Conservation (phyloP, 2,888 invertebrate genomes). For the Microchrysa polita region DNA sequence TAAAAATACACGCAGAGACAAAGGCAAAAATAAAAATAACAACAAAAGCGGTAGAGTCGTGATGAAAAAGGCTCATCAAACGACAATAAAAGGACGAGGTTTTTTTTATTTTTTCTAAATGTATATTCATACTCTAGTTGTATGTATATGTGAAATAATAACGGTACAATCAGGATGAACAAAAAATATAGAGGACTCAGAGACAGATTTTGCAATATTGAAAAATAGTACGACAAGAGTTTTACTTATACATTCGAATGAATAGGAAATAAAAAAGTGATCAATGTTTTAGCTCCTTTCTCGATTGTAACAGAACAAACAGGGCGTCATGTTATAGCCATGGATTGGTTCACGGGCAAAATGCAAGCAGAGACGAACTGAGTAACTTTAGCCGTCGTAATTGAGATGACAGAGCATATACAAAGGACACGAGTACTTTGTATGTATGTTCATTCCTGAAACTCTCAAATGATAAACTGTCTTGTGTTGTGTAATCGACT, state of each 20-base stretch:
- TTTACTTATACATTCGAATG: not conserved
- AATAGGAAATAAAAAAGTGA: slow-evolving; percentile 41
- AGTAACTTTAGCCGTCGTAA: slow-evolving; percentile 38
- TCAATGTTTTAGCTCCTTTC: slow-evolving; percentile 38
- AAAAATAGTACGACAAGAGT: no score
- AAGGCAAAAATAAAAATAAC: slow-evolving; percentile 21
- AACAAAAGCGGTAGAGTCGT: not conserved
- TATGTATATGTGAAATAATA: slow-evolving; percentile 17
- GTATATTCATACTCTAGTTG: not conserved
- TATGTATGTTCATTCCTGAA: not conserved
- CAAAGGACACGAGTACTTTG: not conserved
- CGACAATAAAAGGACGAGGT: slow-evolving; percentile 40
- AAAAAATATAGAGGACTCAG: not conserved
- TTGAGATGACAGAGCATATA: slow-evolving; percentile 20
- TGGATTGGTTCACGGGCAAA: not conserved
- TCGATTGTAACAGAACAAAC: not conserved
- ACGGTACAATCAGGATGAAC: slow-evolving; percentile 32
- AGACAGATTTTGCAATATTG: no score
- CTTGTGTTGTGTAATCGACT: not conserved
- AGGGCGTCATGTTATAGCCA: not conserved
- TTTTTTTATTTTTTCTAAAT: no score
- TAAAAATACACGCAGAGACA: not conserved
- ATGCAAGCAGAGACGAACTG: not conserved
- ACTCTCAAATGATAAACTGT: slow-evolving; percentile 26
- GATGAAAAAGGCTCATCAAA: slow-evolving; percentile 44